These are phyloP conservation scores for Paragorgia papillata DNA, from an alignment of 92 coral and sea anemone genomes.

Conservation along the genomic window DNA sequence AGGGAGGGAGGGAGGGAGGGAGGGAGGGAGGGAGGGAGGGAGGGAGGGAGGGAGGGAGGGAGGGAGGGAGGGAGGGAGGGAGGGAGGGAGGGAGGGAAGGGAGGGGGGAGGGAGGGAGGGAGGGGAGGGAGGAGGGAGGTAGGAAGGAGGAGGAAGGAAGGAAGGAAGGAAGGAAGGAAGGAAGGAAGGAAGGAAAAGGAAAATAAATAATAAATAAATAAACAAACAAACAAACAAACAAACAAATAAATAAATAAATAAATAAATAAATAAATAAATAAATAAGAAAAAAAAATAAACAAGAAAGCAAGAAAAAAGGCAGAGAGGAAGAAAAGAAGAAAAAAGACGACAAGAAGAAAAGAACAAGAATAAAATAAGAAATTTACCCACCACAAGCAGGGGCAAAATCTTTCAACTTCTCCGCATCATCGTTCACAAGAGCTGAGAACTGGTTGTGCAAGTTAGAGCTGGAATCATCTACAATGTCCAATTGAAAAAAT, in stretches of 20 bases:
- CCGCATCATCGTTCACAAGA: conserved; percentile 15
- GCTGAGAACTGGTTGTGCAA: conserved; percentile 15
- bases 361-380: not conserved
- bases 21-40: not conserved
- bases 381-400: conserved; percentile 8
- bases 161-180: not conserved
- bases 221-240: not conserved
- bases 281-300: too few species aligned
- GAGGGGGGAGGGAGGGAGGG: not conserved
- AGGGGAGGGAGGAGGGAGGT: not conserved
- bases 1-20: not conserved
- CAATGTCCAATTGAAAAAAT: not conserved
- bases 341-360: not conserved
- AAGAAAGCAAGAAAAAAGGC: not conserved
- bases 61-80: too few species aligned
- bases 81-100: not conserved
- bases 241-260: not conserved
- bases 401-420: conserved; percentile 21
- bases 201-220: not conserved
- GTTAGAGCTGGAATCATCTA: conserved; percentile 14
- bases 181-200: not conserved
- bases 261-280: not conserved
- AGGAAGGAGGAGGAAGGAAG: not conserved
- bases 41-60: too few species aligned
- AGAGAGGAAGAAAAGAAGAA: not conserved